Conservation (phyloP, 2,797 vertebrate species). For the Prionace glauca region DNA sequence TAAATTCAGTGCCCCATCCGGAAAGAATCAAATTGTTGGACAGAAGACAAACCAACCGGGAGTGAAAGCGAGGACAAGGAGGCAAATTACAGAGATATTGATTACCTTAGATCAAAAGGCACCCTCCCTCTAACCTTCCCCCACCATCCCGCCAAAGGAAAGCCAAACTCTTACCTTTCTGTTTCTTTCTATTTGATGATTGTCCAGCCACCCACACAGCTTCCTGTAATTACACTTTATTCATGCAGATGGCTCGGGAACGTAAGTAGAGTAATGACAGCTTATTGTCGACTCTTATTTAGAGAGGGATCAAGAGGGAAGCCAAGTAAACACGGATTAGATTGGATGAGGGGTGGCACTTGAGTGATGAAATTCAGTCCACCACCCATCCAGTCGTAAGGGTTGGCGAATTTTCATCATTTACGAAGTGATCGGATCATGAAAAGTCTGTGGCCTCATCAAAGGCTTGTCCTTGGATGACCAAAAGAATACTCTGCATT, state of each 20-base stretch:
- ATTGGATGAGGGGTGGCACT: neutral
- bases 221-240: neutral
- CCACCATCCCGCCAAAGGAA: too few species aligned
- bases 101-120: neutral
- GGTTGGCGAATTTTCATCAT: neutral
- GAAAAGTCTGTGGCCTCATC: neutral
- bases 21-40: too few species aligned
- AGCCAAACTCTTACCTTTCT: neutral
- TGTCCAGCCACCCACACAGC: neutral
- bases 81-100: neutral
- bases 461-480: neutral
- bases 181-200: neutral
- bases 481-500: neutral
- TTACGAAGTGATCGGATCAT: neutral
- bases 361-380: neutral
- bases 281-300: neutral
- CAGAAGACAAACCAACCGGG: neutral
- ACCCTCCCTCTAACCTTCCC: neutral
- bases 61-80: neutral
- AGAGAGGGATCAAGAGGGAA: constrained; percentile 11
- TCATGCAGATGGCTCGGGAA: neutral
- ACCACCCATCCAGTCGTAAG: neutral
- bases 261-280: constrained; percentile 31
- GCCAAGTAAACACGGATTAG: neutral
- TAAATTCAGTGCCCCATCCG: neutral